Base-by-base conservation (phyloP, 2,888 invertebrate genomes). In the Idaea aversata region DNA sequence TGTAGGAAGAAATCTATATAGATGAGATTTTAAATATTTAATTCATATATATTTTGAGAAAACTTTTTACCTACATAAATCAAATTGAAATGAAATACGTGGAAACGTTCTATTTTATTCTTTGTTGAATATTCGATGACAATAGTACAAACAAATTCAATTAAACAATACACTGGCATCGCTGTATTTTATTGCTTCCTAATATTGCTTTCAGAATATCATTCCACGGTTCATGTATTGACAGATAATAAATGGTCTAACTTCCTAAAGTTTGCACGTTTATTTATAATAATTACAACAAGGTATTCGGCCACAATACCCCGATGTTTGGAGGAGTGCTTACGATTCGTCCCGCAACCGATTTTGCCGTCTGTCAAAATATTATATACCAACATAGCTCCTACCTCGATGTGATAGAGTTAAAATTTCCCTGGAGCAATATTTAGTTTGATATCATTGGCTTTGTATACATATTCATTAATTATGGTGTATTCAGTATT, bases 221-320 rank as follows among this genome's bases (percentile, higher is more conserved):
- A 71, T 70, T 72, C 65, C 70, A 70, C 72, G 75, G 68, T 73
- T 69, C 70, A 73, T 77, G 70, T 79, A 85, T 84, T 81, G 82
- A 81, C 76, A 74, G 70, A 72, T 79, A 78, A 82, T 73, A 77
- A 83, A 85, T 80, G 77, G 75, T 67, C 69, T 47, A 81, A 84
- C 78, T 82, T 83, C 62, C 67, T 75, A 65, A 83, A 85, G 80
- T 87, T 85, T 80, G 80, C 82, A 84, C 84, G 86, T 85, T 86
- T 84, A 84, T 86, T 87, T 81, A 83, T 81, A 85, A 87, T 87
- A 86, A 88, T 87, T 86, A 86, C 82, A 75, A 73, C 71, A 80
- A 84, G 86, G 86, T 84, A 88, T 86, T 84, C 73, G 72, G 74
- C 78, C 78, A 84, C 84, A 84, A 83, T 80, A 80, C 79, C 77